Evolutionary conservation across 2,888 invertebrate species (phyloP).

Genomic region (Orgyia antiqua): DNA sequence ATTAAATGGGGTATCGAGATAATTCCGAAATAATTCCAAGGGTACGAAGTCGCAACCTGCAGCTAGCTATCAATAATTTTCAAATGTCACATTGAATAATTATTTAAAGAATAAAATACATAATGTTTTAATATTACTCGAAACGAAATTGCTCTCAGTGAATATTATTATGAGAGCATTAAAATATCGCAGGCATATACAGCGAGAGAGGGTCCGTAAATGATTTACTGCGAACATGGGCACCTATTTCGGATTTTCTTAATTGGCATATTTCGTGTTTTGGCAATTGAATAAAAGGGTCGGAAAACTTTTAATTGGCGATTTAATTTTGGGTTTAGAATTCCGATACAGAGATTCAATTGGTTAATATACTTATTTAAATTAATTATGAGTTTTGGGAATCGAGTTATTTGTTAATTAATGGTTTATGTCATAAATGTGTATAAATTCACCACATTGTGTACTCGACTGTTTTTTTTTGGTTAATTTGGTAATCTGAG

Average conservation of each 20-base stretch:
- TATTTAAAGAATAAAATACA: no score
- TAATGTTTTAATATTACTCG: slow-evolving; percentile 9
- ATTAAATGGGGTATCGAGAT: no score
- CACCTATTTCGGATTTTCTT: slow-evolving; percentile 21
- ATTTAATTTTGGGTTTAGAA: slow-evolving; percentile 4
- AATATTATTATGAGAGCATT: slow-evolving; percentile 19
- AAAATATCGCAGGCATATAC: slow-evolving; percentile 22
- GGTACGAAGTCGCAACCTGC: no score
- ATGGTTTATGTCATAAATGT: not conserved
- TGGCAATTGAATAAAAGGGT: slow-evolving; percentile 19
- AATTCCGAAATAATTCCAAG: no score
- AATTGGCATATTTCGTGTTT: slow-evolving; percentile 21
- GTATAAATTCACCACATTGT: no score
- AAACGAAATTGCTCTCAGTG: slow-evolving; percentile 20
- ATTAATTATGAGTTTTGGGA: no score
- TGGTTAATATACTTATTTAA: no score
- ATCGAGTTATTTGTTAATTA: slow-evolving; percentile 4
- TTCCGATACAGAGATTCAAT: no score
- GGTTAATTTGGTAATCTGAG: no score
- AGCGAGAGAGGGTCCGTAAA: slow-evolving; percentile 8
- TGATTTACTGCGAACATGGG: slow-evolving; percentile 16
- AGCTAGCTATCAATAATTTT: no score
- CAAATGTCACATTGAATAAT: no score
- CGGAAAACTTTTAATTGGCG: slow-evolving; percentile 22
- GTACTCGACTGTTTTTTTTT: no score